phyloP scores from a whole-genome alignment of 2,797 vertebrate species.

The Sylvilagus floridanus region DNA sequence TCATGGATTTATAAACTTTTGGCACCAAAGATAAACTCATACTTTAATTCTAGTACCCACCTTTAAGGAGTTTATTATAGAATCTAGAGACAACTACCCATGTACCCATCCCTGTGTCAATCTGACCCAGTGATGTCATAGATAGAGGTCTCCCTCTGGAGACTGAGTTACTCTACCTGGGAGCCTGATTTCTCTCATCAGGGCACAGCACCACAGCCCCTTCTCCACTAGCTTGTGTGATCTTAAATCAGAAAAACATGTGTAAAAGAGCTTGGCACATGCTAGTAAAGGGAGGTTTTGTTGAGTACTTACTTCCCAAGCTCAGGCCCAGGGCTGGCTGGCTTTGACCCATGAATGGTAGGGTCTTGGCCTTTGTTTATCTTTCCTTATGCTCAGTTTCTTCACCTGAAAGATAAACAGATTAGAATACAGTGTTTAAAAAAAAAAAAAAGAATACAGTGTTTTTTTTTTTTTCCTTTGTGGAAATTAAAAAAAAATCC shows the following conservation, averaged over 20 bases:
- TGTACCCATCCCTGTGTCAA: not conserved
- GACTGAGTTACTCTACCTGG: not conserved
- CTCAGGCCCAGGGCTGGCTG: not conserved
- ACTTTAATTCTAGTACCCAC: too few relatives aligned
- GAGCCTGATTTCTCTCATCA: too few relatives aligned
- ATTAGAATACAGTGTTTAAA: not conserved
- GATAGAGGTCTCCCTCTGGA: not conserved
- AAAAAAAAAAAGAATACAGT: not conserved
- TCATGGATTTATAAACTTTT: too few relatives aligned
- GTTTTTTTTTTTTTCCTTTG: not conserved
- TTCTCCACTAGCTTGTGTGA: too few relatives aligned
- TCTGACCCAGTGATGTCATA: not conserved
- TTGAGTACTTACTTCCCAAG: not conserved
- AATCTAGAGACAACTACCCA: not conserved
- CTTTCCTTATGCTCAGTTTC: not conserved
- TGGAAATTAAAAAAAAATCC: constrained; percentile 15
- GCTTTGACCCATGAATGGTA: not conserved
- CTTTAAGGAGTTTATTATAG: not conserved
- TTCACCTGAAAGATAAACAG: not conserved
- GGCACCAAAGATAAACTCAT: too few relatives aligned
- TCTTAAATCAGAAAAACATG: too few relatives aligned
- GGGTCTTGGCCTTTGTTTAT: not conserved
- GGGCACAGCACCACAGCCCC: too few relatives aligned
- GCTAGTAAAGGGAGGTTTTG: too few relatives aligned
- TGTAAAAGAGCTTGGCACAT: too few relatives aligned